phyloP scores from a whole-genome alignment of 2,888 invertebrate species.

The Ellobium chinense region DNA sequence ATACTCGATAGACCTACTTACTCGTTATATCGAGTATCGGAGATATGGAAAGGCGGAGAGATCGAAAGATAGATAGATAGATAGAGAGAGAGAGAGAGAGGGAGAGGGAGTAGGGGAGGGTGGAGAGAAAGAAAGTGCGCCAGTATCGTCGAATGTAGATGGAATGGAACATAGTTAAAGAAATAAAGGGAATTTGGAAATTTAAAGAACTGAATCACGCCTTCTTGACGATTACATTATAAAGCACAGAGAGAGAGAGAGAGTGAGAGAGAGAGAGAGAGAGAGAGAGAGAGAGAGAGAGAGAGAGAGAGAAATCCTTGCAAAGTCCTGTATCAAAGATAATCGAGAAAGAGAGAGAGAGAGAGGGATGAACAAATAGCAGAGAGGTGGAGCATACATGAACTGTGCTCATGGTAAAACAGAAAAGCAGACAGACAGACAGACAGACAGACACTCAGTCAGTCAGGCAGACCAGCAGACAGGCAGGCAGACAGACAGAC shows the following conservation, averaged over 20 bases:
- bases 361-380: neutral
- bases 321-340: no score
- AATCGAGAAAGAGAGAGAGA: neutral
- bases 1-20: no score
- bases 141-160: neutral
- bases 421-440: neutral
- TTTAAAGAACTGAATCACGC: no score
- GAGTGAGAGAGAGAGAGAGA: constrained; percentile 16
- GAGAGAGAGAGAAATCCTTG: constrained; percentile 8
- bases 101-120: neutral
- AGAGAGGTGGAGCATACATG: no score
- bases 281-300: constrained; percentile 23
- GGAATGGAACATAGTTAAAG: neutral
- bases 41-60: neutral
- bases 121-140: neutral
- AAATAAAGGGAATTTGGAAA: constrained; percentile 10
- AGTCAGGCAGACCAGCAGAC: neutral
- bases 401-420: neutral
- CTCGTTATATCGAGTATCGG: no score
- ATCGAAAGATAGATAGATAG: neutral
- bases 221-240: no score
- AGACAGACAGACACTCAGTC: neutral
- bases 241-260: constrained; percentile 28
- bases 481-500: neutral
- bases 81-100: constrained; percentile 1